Conservation (phyloP, 2,113 vertebrate species). For the Casuarius casuarius region DNA sequence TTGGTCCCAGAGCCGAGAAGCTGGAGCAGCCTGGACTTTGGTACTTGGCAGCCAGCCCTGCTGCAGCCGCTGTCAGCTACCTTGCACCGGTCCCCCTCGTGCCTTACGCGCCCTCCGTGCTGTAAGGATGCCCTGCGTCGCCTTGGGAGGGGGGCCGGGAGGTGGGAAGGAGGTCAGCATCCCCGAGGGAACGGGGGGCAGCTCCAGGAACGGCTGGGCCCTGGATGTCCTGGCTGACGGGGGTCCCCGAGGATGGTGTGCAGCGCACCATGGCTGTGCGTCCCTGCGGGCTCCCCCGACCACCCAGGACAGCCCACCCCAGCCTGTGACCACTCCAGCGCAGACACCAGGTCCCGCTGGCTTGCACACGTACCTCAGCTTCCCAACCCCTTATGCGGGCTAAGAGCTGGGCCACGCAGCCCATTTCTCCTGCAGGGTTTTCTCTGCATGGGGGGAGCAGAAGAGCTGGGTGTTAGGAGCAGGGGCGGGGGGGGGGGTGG, state of each 20-base stretch:
- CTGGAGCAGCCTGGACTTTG: conserved; percentile 25
- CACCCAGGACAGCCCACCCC: too few relatives aligned
- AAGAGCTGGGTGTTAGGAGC: background rate
- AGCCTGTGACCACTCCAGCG: background rate
- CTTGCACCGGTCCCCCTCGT: conserved; percentile 72
- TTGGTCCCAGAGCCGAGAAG: background rate
- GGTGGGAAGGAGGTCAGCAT: rapidly evolving
- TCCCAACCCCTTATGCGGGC: too few relatives aligned
- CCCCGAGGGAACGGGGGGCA: background rate
- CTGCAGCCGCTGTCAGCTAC: conserved; percentile 59
- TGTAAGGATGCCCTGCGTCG: conserved; percentile 64
- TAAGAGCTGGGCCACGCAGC: rapidly evolving
- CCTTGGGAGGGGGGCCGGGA: background rate
- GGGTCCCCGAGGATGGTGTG: too few relatives aligned
- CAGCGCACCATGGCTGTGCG: too few relatives aligned
- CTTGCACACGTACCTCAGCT: background rate
- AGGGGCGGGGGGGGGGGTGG: background rate
- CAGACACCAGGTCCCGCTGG: rapidly evolving
- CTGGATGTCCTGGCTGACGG: too few relatives aligned
- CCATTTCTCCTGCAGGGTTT: background rate
- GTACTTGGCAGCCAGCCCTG: conserved; percentile 59
- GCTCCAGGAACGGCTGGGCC: too few relatives aligned
- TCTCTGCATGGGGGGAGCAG: rapidly evolving
- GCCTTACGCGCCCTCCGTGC: conserved; percentile 71
- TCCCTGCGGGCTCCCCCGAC: too few relatives aligned